Base-by-base conservation (phyloP, 1,140 invertebrate genomes). In the Brachystomella parvula region DNA sequence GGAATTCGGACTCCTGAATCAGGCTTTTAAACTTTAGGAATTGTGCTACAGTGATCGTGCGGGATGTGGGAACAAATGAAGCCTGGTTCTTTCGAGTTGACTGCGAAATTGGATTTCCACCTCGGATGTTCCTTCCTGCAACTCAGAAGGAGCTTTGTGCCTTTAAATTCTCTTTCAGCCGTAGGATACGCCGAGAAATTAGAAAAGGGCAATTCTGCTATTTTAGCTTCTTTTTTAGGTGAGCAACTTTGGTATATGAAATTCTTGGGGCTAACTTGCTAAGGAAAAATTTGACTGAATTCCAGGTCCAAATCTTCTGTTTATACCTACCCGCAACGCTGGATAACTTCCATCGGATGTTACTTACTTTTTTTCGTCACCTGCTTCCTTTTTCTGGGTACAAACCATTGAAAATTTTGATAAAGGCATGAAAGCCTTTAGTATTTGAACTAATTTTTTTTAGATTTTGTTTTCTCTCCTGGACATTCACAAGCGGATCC, bases 51-150 rank as follows among this genome's bases (percentile, higher is more conserved):
- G 29, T 49, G 3, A 49, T 63, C 19, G 61, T 63, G 2, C n/a
- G 61, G 2, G 39, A 47, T 12, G 44, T 63, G 6, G 2, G 28
- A 17, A 47, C 39, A 2, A 63, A 63, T 29, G 61, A 63, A 28
- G 61, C 61, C 2, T 63, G 61, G 61, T 30, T 49, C 3, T 63
- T 63, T 24, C 39, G 24, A 2, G 35, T 30, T 9, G 24, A 63
- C 26, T 2, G 15, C 3, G 28, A 31, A 2, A 49, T 63, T 63
- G 61, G 26, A 12, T 47, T 47, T 30, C 35, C 44, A 28, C 61
- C 61, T 6, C 3, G 19, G 2, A 29, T 30, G 3, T 31, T 47
- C 29, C n/a, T 12, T 2, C n/a, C 39, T 17, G 44, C 44, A 33
- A 63, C 35, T 17, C 2, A 49, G 24, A 33, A 63, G 32, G 61